phyloP scores from a whole-genome alignment of 2,888 invertebrate genomes.

The Aspidapion aeneum region DNA sequence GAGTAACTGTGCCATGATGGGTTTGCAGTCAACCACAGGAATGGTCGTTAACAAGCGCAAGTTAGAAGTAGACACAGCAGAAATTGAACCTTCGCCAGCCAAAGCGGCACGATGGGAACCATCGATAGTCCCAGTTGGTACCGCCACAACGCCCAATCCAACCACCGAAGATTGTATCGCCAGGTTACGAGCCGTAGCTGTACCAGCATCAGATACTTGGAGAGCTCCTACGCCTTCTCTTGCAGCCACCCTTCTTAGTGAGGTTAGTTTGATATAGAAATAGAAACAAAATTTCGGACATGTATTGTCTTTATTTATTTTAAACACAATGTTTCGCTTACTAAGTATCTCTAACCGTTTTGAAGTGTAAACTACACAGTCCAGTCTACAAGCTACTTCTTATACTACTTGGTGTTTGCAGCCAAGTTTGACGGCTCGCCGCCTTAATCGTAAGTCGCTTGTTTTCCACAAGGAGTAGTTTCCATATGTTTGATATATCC shows the following conservation, averaged over 20 bases:
- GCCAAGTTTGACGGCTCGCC: too few relatives aligned
- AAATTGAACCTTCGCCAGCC: conserved; percentile 50
- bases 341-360: too few relatives aligned
- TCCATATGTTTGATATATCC: too few relatives aligned
- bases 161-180: conserved; percentile 56
- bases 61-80: conserved; percentile 51
- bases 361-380: too few relatives aligned
- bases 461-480: too few relatives aligned
- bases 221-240: conserved; percentile 47
- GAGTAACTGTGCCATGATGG: conserved; percentile 66
- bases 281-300: too few relatives aligned
- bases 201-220: conserved; percentile 60
- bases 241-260: conserved; percentile 41
- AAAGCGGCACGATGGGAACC: conserved; percentile 56
- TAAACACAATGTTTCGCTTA: too few relatives aligned
- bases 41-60: conserved; percentile 53
- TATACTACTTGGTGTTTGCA: too few relatives aligned
- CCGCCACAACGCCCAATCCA: too few relatives aligned
- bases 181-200: conserved; percentile 67
- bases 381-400: too few relatives aligned
- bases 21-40: conserved; percentile 69
- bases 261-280: conserved; percentile 24
- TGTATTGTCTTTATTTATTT: too few relatives aligned
- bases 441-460: too few relatives aligned
- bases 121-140: not conserved